Conservation (phyloP, 2,113 vertebrate species). For the Myotis davidii region DNA sequence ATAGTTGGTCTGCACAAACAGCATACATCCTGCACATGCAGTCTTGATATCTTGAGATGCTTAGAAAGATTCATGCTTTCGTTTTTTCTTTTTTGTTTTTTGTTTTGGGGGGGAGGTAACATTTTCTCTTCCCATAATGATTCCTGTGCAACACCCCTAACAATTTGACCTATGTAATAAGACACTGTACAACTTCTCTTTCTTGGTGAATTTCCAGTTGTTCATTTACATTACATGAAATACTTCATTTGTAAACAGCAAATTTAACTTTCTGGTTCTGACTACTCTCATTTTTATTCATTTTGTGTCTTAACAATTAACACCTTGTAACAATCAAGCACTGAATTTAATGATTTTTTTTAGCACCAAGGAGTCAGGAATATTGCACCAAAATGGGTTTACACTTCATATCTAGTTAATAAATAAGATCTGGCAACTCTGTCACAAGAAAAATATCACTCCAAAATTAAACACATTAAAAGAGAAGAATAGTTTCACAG, state of each 20-base stretch:
- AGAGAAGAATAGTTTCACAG: constrained; percentile 59
- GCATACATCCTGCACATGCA: constrained; percentile 68
- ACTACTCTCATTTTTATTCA: constrained; percentile 46
- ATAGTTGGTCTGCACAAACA: constrained; percentile 62
- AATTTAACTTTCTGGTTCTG: constrained; percentile 39
- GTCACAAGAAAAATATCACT: constrained; percentile 61
- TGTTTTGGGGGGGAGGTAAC: not conserved
- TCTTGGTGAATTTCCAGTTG: constrained; percentile 23
- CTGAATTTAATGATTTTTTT: constrained; percentile 72
- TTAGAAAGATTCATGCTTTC: constrained; percentile 69
- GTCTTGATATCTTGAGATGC: constrained; percentile 56
- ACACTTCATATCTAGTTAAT: constrained; percentile 62
- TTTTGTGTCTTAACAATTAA: constrained; percentile 49
- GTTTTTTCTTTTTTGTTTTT: not conserved
- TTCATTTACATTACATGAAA: constrained; percentile 37
- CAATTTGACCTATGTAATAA: constrained; percentile 35
- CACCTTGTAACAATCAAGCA: constrained; percentile 57
- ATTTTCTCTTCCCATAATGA: constrained; percentile 60
- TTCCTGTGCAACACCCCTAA: constrained; percentile 41
- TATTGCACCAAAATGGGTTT: constrained; percentile 63
- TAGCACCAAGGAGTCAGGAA: constrained; percentile 76
- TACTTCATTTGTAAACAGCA: constrained; percentile 63
- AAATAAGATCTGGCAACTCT: constrained; percentile 75
- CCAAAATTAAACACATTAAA: constrained; percentile 71
- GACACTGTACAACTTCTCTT: constrained; percentile 33